Evolutionary conservation across 2,888 invertebrate species (phyloP), one percentile per base, ranked within the genome.

Genomic region (Tachina grossa): DNA sequence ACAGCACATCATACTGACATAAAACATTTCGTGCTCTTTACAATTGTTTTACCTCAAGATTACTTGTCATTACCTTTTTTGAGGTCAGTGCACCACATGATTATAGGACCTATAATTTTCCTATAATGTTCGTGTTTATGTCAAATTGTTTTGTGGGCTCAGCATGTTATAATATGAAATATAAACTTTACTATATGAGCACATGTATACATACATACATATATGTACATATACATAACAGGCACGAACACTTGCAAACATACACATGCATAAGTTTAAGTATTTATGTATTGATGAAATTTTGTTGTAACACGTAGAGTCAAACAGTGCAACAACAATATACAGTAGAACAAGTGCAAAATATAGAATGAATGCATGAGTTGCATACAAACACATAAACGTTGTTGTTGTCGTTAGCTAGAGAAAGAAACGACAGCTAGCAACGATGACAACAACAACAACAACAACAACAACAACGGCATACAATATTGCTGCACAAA

Each of bases 41-140:
- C 71, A 83, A 83, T 83, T 82, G 82, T 51, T 76, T 76, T 68
- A 85, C 85, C 85, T 85, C 85, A 85, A 85, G 85, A 85, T 85
- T 85, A 85, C 83, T 85, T 85, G 85, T 85, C 85, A 85, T 85
- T 85, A 85, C 85, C 85, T 85, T 85, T 85, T 85, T 85, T 85
- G 85, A 85, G 85, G 85, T 85, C 85, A 85, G 83, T 85, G 85
- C 85, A 85, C 85, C 85, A 80, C 85, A 85, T 85, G 85, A 85
- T 85, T 85, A 85, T 80, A 72, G 85, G 83, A 80, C 83, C 85
- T 85, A 83, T 85, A 85, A 85, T 85, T 85, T 85, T 83, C 83
- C 85, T 85, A 85, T 85, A 85, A 85, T 85, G 83, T 85, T 85
- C 85, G 85, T 85, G 85, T 85, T 85, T 85, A 85, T 83, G 83